Evolutionary conservation across 1,140 invertebrate genomes (phyloP).

Genomic region (Zaprionus kolodkinae): DNA sequence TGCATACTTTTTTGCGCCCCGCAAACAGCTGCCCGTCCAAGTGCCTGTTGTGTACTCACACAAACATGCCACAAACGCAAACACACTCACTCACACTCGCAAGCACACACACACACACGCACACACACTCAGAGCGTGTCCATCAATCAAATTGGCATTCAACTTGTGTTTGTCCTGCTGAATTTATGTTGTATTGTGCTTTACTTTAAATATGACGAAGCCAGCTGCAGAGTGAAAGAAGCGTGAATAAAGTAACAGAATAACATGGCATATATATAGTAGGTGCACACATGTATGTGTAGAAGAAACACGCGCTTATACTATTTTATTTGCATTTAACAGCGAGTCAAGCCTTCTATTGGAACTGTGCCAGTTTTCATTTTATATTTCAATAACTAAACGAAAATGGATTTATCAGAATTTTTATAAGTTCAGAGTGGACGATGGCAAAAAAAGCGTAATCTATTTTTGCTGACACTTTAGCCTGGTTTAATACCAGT

Average conservation of each 20-base stretch:
- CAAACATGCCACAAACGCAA: slow-evolving; percentile 5
- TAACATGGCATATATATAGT: background rate
- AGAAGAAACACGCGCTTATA: slow-evolving; percentile 5
- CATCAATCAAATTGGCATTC: slow-evolving; percentile 70
- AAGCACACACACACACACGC: background rate
- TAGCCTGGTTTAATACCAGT: background rate
- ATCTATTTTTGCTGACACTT: slow-evolving; percentile 1
- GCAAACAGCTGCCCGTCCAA: slow-evolving; percentile 9
- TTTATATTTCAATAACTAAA: slow-evolving; percentile 10
- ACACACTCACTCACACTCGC: background rate
- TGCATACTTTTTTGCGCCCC: slow-evolving; percentile 16
- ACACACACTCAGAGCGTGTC: slow-evolving; percentile 29
- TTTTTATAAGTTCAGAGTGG: background rate
- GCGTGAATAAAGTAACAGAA: slow-evolving; percentile 24
- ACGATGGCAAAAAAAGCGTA: background rate
- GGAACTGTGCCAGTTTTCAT: slow-evolving; percentile 3
- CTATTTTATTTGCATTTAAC: slow-evolving; percentile 10
- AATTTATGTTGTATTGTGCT: slow-evolving; percentile 46
- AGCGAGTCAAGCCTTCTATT: slow-evolving; percentile 2
- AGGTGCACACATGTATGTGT: background rate
- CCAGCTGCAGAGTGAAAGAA: slow-evolving; percentile 14
- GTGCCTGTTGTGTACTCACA: slow-evolving; percentile 15
- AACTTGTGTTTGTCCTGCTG: slow-evolving; percentile 39
- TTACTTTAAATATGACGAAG: slow-evolving; percentile 35
- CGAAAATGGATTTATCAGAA: background rate